These are phyloP conservation scores for Ceyx melanurus DNA, from an alignment of 2,113 vertebrate species.

Conservation along the genomic window DNA sequence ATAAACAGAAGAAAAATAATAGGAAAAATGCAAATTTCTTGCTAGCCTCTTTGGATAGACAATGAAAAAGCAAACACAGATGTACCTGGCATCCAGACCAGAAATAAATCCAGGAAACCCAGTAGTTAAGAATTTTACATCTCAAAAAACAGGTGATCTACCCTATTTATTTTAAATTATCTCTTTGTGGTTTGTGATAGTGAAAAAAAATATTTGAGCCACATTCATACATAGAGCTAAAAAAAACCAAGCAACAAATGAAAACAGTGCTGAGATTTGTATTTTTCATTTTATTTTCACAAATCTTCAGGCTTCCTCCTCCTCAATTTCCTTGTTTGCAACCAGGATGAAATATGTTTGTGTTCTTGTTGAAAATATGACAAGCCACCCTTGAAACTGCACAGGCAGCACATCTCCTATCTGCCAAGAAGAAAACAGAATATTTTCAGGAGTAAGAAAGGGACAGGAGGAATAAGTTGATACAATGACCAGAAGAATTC, in stretches of 20 bases:
- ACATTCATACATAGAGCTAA: background rate
- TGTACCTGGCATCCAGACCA: background rate
- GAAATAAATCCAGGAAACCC: background rate
- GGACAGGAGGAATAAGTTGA: background rate
- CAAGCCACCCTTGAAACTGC: background rate
- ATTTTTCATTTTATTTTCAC: background rate
- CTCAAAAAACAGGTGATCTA: background rate
- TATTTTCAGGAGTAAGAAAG: accelerated
- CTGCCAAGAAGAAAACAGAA: background rate
- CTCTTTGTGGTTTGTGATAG: background rate
- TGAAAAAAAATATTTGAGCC: background rate
- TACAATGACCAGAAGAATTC: background rate
- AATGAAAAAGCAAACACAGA: background rate
- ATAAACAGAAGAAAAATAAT: background rate
- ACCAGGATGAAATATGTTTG: background rate
- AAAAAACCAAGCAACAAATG: background rate
- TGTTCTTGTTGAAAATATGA: background rate
- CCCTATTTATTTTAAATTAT: background rate
- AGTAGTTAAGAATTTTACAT: background rate
- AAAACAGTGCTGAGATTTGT: background rate
- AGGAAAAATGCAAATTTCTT: background rate
- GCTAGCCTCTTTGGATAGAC: background rate
- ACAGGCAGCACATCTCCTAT: background rate
- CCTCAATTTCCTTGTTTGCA: slow-evolving; percentile 26
- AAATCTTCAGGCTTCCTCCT: slow-evolving; percentile 4